Evolutionary conservation across 2,113 vertebrate genomes (phyloP), one percentile per base, ranked within the genome.

Genomic region (Ophthalmolycus amberensis): DNA sequence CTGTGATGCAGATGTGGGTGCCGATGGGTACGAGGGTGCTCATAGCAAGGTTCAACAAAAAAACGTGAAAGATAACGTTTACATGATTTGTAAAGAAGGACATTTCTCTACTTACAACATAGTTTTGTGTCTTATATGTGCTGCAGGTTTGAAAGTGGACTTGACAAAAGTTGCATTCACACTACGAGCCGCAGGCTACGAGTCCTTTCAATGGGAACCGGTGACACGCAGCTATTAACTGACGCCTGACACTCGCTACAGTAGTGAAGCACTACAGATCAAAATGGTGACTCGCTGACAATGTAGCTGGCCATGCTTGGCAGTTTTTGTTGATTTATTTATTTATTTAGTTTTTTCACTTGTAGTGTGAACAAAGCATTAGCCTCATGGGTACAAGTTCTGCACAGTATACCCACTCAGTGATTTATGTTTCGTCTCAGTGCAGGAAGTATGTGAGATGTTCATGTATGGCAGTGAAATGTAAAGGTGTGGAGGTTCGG

Each of bases 401-500:
- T 9, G n/a, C 46, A 65, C 48, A 22, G n/a, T 67, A 56, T 44
- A 67, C 40, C 38, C 9, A 37, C 63, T 66, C 34, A 29, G 16
- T 16, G 25, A 71, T 71, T 79, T 65, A 72, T 58, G 62, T 29
- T 60, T 14, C 9, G 37, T 71, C n/a, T 34, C 20, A 11, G 9
- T 15, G n/a, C 40, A 58, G n/a, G 40, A 59, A 40, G 68, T n/a
- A 42, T 11, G 14, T 56, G 52, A 59, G 27, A 79, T 42, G 59
- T 25, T 63, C 20, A 56, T 62, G 32, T 9, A 29, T 52, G 70
- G 46, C 25, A 58, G 38, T 59, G 32, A 29, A 44, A 60, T 42
- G 27, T 75, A 16, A 68, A 70, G 58, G 1, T 65, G 64, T 77
- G 52, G 64, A 70, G 20, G 54, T 64, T 38, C 58, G 48, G 27